Evolutionary conservation across 2,113 vertebrate species (phyloP), one percentile per base, ranked within the genome.

Genomic region (Cariama cristata): DNA sequence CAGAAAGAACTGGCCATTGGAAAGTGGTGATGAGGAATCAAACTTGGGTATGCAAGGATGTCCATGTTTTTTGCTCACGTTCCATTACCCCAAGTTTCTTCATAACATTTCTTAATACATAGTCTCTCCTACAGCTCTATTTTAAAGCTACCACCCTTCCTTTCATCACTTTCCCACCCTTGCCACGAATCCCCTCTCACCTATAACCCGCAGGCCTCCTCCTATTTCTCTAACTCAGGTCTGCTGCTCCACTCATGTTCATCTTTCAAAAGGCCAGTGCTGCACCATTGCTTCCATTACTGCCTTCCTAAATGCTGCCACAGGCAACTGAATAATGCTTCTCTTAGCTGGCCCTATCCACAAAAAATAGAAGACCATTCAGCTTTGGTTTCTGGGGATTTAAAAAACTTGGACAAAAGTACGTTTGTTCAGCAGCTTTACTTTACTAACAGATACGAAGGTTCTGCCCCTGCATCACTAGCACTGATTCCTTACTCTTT

Each of bases 371-470:
- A 80, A 88, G 24, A 35, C 8, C 8, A 42, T 80, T 94, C 47
- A 87, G 52, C 40, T 87, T 77, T 89, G 28, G 15, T 77, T 96
- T 94, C 58, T 64, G 47, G 40, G 26, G n/a, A 60, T 82, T 93
- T 81, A 52, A 67, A 96, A 71, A 59, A 30, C 72, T 83, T 80
- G 63, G 42, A 30, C 50, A 84, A 62, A 88, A 62, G 63, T 75
- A 63, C 52, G 32, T 79, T 94, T 87, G 42, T 71, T 94, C 64
- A 87, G 58, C 60, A 53, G 52, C 68, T 95, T 96, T 88, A 26
- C 67, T 92, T 74, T 74, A 56, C 32, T 92, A 55, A 88, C 12
- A 45, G 47, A 32, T 89, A 11, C 22, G 73, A 63, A 77, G 38
- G 47, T 55, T 87, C 77, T 74, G 5, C 49, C 71, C 81, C 71